Percentiles rank a stretch among this genome's conserved stretches.
Evolutionary conservation across 1,140 invertebrate species (phyloP).

Genomic region (Rhyacophila brunnea): DNA sequence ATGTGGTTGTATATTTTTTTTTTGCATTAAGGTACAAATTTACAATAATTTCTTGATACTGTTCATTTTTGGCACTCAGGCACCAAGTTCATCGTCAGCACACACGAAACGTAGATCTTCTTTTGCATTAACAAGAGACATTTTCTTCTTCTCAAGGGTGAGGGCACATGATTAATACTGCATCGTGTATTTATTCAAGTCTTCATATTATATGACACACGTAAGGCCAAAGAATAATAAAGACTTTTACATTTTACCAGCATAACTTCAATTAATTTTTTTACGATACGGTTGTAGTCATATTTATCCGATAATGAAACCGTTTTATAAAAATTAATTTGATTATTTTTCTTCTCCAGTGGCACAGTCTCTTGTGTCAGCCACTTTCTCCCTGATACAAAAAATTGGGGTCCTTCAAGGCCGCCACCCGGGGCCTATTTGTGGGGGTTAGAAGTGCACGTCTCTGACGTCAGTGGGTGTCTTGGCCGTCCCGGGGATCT

Average conservation of each 20-base stretch:
- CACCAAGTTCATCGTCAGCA: conserved; percentile 1
- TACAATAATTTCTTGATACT: neutral
- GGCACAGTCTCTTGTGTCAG: too few species aligned
- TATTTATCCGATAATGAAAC: too few species aligned
- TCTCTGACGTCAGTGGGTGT: conserved; percentile 80
- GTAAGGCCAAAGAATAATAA: too few species aligned
- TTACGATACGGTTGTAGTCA: too few species aligned
- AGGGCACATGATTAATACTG: too few species aligned
- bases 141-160: neutral
- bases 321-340: too few species aligned
- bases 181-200: too few species aligned
- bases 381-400: neutral
- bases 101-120: neutral
- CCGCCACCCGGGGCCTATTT: conserved; percentile 21
- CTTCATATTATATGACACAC: too few species aligned
- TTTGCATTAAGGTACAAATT: conserved; percentile 13
- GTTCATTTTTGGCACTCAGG: conserved; percentile 16
- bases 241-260: too few species aligned
- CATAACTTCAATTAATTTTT: too few species aligned
- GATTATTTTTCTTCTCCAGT: too few species aligned
- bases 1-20: conserved; percentile 5
- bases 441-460: conserved; percentile 63
- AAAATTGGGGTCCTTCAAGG: neutral
- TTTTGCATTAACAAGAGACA: conserved; percentile 1
- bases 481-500: conserved; percentile 68